Conservation (phyloP, 37 sponge, comb jelly and placozoan species). For the Haliclona indistincta region DNA sequence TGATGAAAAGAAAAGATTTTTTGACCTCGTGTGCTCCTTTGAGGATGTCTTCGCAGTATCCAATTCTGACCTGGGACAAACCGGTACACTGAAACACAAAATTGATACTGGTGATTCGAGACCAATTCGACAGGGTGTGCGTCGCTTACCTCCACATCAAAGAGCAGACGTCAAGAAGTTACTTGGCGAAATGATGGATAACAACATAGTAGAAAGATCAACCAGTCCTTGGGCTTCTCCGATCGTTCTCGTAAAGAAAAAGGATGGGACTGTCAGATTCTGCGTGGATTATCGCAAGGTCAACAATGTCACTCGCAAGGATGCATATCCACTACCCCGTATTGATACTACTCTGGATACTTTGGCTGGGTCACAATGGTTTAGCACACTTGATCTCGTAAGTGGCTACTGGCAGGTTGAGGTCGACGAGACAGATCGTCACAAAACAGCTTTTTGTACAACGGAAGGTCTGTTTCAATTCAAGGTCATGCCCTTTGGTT, state of each 20-base stretch:
- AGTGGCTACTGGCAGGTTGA: constrained; percentile 39
- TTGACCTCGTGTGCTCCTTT: background rate
- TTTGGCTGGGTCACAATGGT: constrained; percentile 39
- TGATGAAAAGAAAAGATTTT: background rate
- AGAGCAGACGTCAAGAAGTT: constrained; percentile 18
- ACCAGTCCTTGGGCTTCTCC: constrained; percentile 36
- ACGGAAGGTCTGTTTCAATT: constrained; percentile 36
- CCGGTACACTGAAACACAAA: constrained; percentile 13
- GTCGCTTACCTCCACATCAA: constrained; percentile 31
- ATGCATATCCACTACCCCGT: constrained; percentile 47
- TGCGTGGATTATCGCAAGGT: constrained; percentile 53
- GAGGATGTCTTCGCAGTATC: constrained; percentile 10
- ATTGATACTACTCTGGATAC: constrained; percentile 35
- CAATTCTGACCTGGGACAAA: background rate
- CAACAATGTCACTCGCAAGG: constrained; percentile 41
- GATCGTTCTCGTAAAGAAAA: constrained; percentile 37
- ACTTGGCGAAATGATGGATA: constrained; percentile 34
- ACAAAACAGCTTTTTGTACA: constrained; percentile 45
- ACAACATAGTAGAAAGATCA: constrained; percentile 18
- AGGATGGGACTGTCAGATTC: constrained; percentile 42
- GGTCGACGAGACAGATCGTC: background rate
- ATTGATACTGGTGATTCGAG: constrained; percentile 34
- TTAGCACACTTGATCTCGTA: constrained; percentile 39
- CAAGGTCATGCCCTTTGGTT: constrained; percentile 44
- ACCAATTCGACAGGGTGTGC: constrained; percentile 32